Conservation (phyloP, 2,888 invertebrate genomes). For the Taphrorychus bicolor region DNA sequence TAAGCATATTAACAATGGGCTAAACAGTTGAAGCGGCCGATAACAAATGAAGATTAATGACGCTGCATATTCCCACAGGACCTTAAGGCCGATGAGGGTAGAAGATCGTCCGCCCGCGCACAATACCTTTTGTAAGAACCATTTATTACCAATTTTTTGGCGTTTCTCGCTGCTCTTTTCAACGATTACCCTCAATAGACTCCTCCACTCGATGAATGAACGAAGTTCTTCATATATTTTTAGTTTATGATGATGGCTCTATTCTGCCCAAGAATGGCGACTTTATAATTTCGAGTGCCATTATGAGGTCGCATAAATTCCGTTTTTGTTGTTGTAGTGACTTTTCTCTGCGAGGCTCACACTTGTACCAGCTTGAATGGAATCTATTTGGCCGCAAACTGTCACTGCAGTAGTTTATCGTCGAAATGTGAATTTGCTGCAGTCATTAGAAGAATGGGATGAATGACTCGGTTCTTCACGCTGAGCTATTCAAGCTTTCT, state of each 20-base stretch:
- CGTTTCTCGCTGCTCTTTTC: slow-evolving; percentile 55
- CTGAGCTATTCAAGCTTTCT: slow-evolving; percentile 37
- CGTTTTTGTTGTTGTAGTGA: slow-evolving; percentile 44
- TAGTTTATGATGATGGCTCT: slow-evolving; percentile 53
- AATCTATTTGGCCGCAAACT: slow-evolving; percentile 51
- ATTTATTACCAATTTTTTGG: slow-evolving; percentile 56
- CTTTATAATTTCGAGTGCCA: slow-evolving; percentile 47
- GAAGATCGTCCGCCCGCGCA: slow-evolving; percentile 45
- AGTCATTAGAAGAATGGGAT: slow-evolving; percentile 36
- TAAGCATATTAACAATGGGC: slow-evolving; percentile 53
- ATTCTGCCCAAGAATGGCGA: slow-evolving; percentile 46
- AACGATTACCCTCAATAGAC: slow-evolving; percentile 41
- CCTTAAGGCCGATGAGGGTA: slow-evolving; percentile 38
- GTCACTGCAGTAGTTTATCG: slow-evolving; percentile 48
- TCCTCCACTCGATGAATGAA: slow-evolving; percentile 47
- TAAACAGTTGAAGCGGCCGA: slow-evolving; percentile 59
- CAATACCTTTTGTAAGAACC: slow-evolving; percentile 46
- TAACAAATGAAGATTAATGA: slow-evolving; percentile 61
- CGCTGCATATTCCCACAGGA: slow-evolving; percentile 54
- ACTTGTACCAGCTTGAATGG: slow-evolving; percentile 41
- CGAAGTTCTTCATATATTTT: slow-evolving; percentile 47
- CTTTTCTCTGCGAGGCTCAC: slow-evolving; percentile 30
- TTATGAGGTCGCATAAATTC: slow-evolving; percentile 58
- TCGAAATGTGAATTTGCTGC: slow-evolving; percentile 28
- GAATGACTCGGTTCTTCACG: slow-evolving; percentile 26